Evolutionary conservation across 2,888 invertebrate genomes (phyloP), one percentile per base, ranked within the genome.

Genomic region (Ectemnius lituratus): DNA sequence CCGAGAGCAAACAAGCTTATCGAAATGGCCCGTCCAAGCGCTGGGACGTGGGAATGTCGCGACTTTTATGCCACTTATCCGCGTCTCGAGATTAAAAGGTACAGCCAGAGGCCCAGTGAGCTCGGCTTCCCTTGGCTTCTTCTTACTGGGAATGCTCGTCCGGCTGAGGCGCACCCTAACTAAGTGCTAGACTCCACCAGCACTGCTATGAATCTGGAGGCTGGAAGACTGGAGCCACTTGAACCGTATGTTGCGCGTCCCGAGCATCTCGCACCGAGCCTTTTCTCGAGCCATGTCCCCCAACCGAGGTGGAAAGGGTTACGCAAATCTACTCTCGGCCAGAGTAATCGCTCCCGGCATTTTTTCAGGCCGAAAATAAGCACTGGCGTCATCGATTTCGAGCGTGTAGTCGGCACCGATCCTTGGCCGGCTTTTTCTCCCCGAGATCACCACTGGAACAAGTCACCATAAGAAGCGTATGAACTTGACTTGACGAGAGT

Each of bases 1-100:
- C 64, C 68, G 37, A 75, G 80, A 62, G 84, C 84, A 87, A 87
- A 88, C 86, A 88, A 71, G 79, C 83, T 89, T 89, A 89, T 89
- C 89, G 79, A 80, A 83, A 84, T 75, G 80, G 82, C 78, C 78
- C 76, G 79, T 69, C 58, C 73, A 74, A 73, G 73, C 37, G 37
- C 37, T 37, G 37, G 79, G 80, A 85, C 88, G 89, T 90, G 88
- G 88, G 88, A 89, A 88, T 87, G 83, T 86, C 85, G 86, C 86
- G 82, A 84, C 84, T 88, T 86, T 86, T 85, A 85, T 80, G 80
- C 84, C 87, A 88, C 87, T 86, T 87, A 86, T 87, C 75, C 86
- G 83, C 82, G 76, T 84, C 85, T 86, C 78, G 87, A 88, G 88
- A 88, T 89, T 88, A 86, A 86, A 80, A 70, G 58, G 63, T 56